Evolutionary conservation across 2,888 invertebrate species (phyloP).

Genomic region (Lasius fuliginosus): DNA sequence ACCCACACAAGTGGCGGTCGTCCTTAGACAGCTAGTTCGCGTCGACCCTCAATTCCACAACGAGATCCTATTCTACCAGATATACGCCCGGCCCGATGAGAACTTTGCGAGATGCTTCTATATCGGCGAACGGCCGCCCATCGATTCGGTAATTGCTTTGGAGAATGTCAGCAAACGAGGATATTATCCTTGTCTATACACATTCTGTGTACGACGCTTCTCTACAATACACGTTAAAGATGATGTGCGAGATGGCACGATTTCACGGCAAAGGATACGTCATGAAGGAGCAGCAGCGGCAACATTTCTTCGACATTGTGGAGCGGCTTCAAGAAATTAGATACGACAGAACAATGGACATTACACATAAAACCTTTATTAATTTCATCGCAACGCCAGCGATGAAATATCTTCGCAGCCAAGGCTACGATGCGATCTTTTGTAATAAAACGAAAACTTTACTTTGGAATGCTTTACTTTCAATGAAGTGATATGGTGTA

Average conservation of each 20-base stretch:
- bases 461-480: too few relatives aligned
- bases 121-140: slow-evolving; percentile 49
- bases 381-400: slow-evolving; percentile 61
- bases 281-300: slow-evolving; percentile 72
- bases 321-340: slow-evolving; percentile 66
- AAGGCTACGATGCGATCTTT: slow-evolving; percentile 67
- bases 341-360: slow-evolving; percentile 26
- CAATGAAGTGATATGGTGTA: too few relatives aligned
- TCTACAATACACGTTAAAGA: slow-evolving; percentile 75
- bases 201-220: slow-evolving; percentile 49
- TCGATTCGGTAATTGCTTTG: slow-evolving; percentile 72
- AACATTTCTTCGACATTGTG: slow-evolving; percentile 73
- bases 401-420: slow-evolving; percentile 68
- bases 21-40: rapidly evolving
- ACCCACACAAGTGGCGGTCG: background rate
- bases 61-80: slow-evolving; percentile 81
- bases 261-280: slow-evolving; percentile 80
- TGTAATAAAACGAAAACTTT: slow-evolving; percentile 69
- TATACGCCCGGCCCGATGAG: slow-evolving; percentile 57
- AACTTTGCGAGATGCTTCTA: slow-evolving; percentile 67
- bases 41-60: slow-evolving; percentile 76
- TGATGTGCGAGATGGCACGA: slow-evolving; percentile 77
- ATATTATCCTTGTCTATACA: slow-evolving; percentile 66
- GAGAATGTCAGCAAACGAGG: slow-evolving; percentile 76
- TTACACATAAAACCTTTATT: background rate